A percentile compares a stretch with the other conserved stretches of the same genome.
Evolutionary conservation across 2,797 vertebrate genomes (phyloP).

Genomic region (Chloroceryle inda): DNA sequence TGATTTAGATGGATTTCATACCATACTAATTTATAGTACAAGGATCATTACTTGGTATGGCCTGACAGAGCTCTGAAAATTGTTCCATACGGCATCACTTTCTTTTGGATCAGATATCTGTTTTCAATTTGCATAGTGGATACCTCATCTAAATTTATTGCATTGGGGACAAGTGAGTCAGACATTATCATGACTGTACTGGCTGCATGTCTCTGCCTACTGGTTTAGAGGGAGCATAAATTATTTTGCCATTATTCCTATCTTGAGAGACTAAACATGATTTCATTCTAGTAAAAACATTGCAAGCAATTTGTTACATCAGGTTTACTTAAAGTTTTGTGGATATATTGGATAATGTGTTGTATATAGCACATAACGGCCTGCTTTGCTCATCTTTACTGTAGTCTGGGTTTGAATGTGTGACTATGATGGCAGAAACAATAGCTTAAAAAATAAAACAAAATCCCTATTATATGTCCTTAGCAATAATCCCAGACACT

Average conservation of each 20-base stretch:
- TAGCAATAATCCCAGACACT: not conserved
- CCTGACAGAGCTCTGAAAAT: not conserved
- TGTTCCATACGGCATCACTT: not conserved
- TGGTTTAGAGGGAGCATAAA: not conserved
- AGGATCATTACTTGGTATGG: not conserved
- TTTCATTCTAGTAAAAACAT: not conserved
- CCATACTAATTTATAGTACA: not conserved
- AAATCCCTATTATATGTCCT: no score
- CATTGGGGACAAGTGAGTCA: not conserved
- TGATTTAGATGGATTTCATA: not conserved
- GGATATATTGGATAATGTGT: not conserved
- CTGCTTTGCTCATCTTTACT: not conserved
- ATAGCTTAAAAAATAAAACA: not conserved
- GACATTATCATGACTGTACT: not conserved
- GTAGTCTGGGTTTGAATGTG: not conserved
- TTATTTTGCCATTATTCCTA: slow-evolving; percentile 12
- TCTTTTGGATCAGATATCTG: slow-evolving; percentile 8
- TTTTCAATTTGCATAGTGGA: not conserved
- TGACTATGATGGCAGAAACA: not conserved
- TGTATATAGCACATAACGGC: not conserved
- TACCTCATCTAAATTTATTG: slow-evolving; percentile 30
- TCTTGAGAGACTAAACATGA: not conserved
- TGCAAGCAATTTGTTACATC: not conserved
- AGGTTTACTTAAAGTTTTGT: not conserved
- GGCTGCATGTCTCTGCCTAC: not conserved